Percentiles rank a stretch among this genome's conserved stretches.
Evolutionary conservation across 2,797 vertebrate genomes (phyloP).

Genomic region (Muraenolepis orangiensis): DNA sequence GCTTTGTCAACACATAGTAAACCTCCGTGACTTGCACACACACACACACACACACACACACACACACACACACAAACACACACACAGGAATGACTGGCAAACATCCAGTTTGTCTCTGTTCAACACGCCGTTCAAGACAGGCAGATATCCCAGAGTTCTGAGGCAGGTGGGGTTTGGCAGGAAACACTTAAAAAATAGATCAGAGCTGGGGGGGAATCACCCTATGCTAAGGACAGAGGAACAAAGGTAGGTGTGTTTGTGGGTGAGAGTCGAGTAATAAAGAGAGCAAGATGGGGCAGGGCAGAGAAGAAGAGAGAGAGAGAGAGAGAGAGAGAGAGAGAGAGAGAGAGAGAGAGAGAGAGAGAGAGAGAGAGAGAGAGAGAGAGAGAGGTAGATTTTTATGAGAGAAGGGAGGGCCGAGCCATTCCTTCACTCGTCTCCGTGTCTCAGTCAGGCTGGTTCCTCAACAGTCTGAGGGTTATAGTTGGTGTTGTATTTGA

Average conservation of each 20-base stretch:
- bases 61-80: constrained; percentile 51
- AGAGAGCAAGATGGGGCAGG: neutral
- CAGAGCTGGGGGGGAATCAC: constrained; percentile 8
- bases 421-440: constrained; percentile 50
- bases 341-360: too few relatives aligned
- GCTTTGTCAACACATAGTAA: constrained; percentile 50
- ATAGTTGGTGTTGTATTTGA: too few relatives aligned
- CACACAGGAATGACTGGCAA: constrained; percentile 34
- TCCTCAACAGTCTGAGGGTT: constrained; percentile 38
- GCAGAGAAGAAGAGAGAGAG: too few relatives aligned
- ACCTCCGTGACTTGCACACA: constrained; percentile 47
- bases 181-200: constrained; percentile 37
- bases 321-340: too few relatives aligned
- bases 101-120: constrained; percentile 57
- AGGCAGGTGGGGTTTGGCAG: constrained; percentile 43
- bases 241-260: neutral
- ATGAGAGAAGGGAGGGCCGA: constrained; percentile 42
- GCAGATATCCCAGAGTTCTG: constrained; percentile 39
- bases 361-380: constrained; percentile 19
- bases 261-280: too few relatives aligned
- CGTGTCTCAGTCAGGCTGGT: constrained; percentile 49
- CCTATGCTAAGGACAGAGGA: neutral
- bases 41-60: constrained; percentile 48
- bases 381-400: constrained; percentile 64
- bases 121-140: constrained; percentile 56